Evolutionary conservation across 2,797 vertebrate species (phyloP).

Genomic region (Gymnoscopelus braueri): DNA sequence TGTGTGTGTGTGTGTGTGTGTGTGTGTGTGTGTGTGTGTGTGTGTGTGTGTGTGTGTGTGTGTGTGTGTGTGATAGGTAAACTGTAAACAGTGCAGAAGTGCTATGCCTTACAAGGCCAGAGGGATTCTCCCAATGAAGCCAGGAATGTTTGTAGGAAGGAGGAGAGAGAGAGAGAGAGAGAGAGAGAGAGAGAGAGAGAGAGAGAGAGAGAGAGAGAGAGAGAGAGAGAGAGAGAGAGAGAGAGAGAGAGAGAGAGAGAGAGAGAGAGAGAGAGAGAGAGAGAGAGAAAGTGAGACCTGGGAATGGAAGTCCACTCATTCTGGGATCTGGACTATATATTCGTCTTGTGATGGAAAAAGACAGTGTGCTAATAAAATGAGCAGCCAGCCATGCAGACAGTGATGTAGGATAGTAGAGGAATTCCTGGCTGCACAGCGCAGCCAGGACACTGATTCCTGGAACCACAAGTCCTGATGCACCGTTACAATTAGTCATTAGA

Average conservation of each 20-base stretch:
- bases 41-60: constrained; percentile 7
- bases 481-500: too few species aligned
- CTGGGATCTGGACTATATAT: constrained; percentile 52
- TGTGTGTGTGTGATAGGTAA: constrained; percentile 66
- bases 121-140: constrained; percentile 76
- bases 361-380: constrained; percentile 53
- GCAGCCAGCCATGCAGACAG: not conserved
- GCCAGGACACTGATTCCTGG: not conserved
- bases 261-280: not conserved
- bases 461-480: not conserved
- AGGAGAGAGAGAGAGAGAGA: constrained; percentile 33
- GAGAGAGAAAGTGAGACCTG: constrained; percentile 29
- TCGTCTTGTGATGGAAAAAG: constrained; percentile 71
- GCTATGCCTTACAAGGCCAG: constrained; percentile 82
- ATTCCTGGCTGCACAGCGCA: constrained; percentile 19
- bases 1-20: constrained; percentile 13
- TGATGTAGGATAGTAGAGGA: constrained; percentile 38
- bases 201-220: constrained; percentile 25
- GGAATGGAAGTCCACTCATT: constrained; percentile 40
- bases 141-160: constrained; percentile 74
- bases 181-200: not conserved
- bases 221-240: constrained; percentile 28
- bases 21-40: constrained; percentile 15
- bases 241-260: constrained; percentile 31
- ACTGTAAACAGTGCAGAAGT: constrained; percentile 78